Base-by-base conservation (phyloP, 2,888 invertebrate species). In the Micoletzkya japonica region DNA sequence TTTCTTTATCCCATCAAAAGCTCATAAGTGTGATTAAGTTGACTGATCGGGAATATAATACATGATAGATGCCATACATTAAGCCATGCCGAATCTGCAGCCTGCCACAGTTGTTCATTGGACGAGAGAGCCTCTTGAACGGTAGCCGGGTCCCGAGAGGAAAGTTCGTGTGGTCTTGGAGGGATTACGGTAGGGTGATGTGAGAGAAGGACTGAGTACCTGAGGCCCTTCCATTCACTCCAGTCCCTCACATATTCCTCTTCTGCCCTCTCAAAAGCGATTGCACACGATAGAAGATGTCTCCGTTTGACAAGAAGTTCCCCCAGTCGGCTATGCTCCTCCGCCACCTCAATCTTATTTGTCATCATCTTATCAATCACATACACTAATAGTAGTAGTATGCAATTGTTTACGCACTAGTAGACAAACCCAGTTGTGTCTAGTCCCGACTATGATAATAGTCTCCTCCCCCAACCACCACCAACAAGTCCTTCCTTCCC, bases 261-360 rank as follows among this genome's bases (percentile, higher is more conserved):
- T 63, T 63, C 63, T 32, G 63, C 63, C 24, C 44, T 17, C 32
- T 50, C 20, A 50, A 63, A 63, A 30, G 50, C n/a, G 34, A 63
- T 63, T 7, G 32, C 34, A 26, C 32, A 32, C 4, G 32, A 4
- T 4, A 63, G n/a, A 14, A 63, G 63, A 63, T 63, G 63, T 0
- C 63, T 49, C 32, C 63, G 34, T 30, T 63, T 63, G 24, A 14
- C n/a, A 30, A 63, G 30, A n/a, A 63, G 50, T n/a, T 63, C 50
- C 34, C 34, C 63, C 24, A 63, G 17, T 50, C 63, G 30, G 50
- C 50, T 0, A 24, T 34, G 50, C 24, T 63, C 63, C 17, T 63
- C 63, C 3, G 50, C n/a, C 10, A 63, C 34, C 63, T 63, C 4
- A 26, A 32, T 44, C 10, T 44, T 14, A 14, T 20, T 14, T 20